Evolutionary conservation across 2,888 invertebrate genomes (phyloP).

Genomic region (Caenorhabditis uteleia): DNA sequence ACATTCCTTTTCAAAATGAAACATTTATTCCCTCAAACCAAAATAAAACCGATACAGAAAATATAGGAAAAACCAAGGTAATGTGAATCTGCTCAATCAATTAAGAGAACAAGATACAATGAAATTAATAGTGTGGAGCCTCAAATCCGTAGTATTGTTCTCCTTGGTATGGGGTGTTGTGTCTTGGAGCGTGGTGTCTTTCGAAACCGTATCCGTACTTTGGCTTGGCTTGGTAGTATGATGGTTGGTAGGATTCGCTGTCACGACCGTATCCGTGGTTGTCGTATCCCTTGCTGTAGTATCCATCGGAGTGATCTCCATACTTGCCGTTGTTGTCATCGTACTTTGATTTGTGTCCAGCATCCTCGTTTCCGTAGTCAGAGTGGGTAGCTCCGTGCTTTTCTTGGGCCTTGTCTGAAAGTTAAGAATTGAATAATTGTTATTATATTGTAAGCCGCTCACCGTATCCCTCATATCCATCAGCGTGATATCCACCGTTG

Average conservation of each 20-base stretch:
- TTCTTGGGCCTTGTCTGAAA: constrained; percentile 49
- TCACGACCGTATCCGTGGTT: constrained; percentile 46
- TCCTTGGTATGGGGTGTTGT: constrained; percentile 27
- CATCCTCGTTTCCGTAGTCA: constrained; percentile 51
- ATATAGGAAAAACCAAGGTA: background rate
- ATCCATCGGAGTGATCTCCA: constrained; percentile 44
- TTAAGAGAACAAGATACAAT: background rate
- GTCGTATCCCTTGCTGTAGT: constrained; percentile 54
- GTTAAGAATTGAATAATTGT: background rate
- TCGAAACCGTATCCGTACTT: constrained; percentile 36
- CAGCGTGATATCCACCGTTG: constrained; percentile 42
- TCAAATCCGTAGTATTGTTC: constrained; percentile 41
- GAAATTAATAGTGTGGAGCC: constrained; percentile 30
- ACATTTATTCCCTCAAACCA: constrained; percentile 19
- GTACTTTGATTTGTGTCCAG: constrained; percentile 48
- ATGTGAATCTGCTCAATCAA: background rate
- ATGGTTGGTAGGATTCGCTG: constrained; percentile 44
- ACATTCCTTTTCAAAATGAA: too few relatives aligned
- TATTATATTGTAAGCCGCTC: background rate
- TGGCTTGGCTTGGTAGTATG: constrained; percentile 45
- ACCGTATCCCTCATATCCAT: constrained; percentile 44
- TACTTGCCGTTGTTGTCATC: constrained; percentile 43
- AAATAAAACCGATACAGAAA: constrained; percentile 1
- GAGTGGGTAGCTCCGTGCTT: constrained; percentile 47
- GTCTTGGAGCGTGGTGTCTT: constrained; percentile 19